A percentile compares a stretch with the other conserved stretches of the same genome.
Evolutionary conservation across 1,140 invertebrate genomes (phyloP).

Genomic region (Drosophila equinoxialis): DNA sequence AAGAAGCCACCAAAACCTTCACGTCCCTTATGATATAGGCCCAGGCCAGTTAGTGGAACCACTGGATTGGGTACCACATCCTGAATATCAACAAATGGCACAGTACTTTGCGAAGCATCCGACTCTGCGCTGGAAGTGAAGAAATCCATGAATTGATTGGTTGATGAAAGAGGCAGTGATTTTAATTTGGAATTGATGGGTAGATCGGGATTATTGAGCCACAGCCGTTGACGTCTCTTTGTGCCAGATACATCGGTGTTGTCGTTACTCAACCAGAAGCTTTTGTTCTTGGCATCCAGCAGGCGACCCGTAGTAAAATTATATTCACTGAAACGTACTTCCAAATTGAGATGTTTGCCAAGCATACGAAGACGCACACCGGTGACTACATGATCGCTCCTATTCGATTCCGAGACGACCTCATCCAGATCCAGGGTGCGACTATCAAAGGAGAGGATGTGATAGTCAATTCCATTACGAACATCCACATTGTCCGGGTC

Average conservation of each 20-base stretch:
- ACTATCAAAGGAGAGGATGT: conserved; percentile 89
- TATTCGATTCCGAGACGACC: conserved; percentile 86
- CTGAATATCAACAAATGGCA: conserved; percentile 93
- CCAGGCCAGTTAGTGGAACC: conserved; percentile 86
- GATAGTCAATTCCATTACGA: conserved; percentile 87
- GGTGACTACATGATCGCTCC: conserved; percentile 86
- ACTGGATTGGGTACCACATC: conserved; percentile 86
- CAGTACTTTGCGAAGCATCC: conserved; percentile 92
- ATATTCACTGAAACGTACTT: conserved; percentile 90
- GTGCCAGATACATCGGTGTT: conserved; percentile 86
- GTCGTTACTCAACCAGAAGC: conserved; percentile 90
- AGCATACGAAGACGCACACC: conserved; percentile 89
- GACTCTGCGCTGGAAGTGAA: conserved; percentile 87
- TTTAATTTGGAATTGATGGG: conserved; percentile 85
- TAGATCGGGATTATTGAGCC: conserved; percentile 86
- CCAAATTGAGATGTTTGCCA: conserved; percentile 91
- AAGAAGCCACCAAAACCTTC: conserved; percentile 89
- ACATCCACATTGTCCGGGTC: conserved; percentile 84
- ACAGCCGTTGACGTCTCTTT: conserved; percentile 84
- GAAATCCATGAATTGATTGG: conserved; percentile 91
- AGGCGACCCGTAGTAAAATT: conserved; percentile 90
- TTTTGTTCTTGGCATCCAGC: conserved; percentile 84
- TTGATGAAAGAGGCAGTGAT: conserved; percentile 86
- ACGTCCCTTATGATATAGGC: conserved; percentile 90
- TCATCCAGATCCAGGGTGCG: conserved; percentile 91